Evolutionary conservation across 2,888 invertebrate genomes (phyloP).

Genomic region (Escarpia spicata): DNA sequence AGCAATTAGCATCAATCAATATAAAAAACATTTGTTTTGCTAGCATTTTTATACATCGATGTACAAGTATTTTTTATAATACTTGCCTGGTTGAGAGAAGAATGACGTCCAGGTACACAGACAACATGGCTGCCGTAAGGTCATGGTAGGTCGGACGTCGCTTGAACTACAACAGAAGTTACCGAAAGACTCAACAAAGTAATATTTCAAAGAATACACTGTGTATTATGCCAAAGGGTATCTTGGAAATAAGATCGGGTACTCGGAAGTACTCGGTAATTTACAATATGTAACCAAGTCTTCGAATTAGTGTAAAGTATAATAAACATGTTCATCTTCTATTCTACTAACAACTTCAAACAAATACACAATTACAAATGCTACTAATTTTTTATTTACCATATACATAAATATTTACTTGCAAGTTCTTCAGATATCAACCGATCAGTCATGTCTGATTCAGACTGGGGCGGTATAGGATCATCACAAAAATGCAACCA

Average conservation of each 20-base stretch:
- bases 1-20: neutral
- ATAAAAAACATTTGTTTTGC: neutral
- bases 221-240: neutral
- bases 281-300: neutral
- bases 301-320: neutral
- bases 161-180: slow-evolving; percentile 21
- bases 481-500: neutral
- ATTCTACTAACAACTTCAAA: neutral
- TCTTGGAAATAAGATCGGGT: neutral
- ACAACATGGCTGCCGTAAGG: slow-evolving; percentile 28
- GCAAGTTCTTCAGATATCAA: neutral
- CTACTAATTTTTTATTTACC: neutral
- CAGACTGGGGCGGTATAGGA: neutral
- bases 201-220: neutral
- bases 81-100: neutral
- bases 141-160: slow-evolving; percentile 18
- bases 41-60: neutral
- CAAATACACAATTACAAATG: neutral
- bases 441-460: neutral
- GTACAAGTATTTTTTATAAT: neutral
- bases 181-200: neutral
- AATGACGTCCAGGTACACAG: slow-evolving; percentile 25
- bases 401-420: neutral
- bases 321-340: neutral
- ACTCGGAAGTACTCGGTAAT: neutral